These are phyloP conservation scores for Enteromius trimaculatus DNA, from an alignment of 2,797 vertebrate species.

Conservation along the genomic window DNA sequence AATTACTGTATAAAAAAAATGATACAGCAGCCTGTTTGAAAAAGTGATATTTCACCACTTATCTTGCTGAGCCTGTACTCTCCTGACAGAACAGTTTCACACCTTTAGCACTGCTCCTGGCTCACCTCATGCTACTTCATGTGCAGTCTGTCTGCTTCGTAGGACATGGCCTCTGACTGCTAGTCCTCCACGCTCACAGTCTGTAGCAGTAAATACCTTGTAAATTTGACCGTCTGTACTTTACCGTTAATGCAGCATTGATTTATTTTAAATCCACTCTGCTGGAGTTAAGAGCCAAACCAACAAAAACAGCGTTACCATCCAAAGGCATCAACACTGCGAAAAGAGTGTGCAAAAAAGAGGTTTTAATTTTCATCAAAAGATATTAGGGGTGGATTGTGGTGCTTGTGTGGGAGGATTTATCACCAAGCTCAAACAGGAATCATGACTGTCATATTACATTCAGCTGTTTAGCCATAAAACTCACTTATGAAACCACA, in stretches of 20 bases:
- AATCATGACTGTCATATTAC: constrained; percentile 22
- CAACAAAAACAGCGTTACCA: not conserved
- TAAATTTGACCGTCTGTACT: constrained; percentile 24
- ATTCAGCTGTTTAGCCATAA: constrained; percentile 29
- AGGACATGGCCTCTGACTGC: constrained; percentile 10
- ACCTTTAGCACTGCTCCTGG: constrained; percentile 11
- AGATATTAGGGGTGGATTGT: constrained; percentile 13
- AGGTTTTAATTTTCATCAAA: constrained; percentile 29
- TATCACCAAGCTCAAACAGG: constrained; percentile 42
- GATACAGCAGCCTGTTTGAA: not conserved
- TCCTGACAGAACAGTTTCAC: constrained; percentile 13
- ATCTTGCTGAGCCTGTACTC: not conserved
- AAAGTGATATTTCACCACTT: constrained; percentile 11
- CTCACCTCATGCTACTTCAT: constrained; percentile 25
- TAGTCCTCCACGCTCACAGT: constrained; percentile 18
- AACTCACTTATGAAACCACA: constrained; percentile 28
- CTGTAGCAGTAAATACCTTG: constrained; percentile 21
- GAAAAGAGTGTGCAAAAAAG: constrained; percentile 3
- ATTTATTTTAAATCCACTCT: constrained; percentile 33
- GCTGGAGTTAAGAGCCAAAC: constrained; percentile 13
- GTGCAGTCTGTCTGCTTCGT: not conserved
- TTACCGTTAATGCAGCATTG: constrained; percentile 18
- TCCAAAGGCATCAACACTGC: constrained; percentile 4
- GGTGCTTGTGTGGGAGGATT: constrained; percentile 36
- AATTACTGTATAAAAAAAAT: not conserved